A percentile compares a stretch with the other conserved stretches of the same genome.
Conservation (phyloP, 2,113 vertebrate genomes). For the zebrafish (Danio rerio) region GRCz12tu NC_133182.1:25813001-25813500, state of each 20-base stretch:
- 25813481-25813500: neutral
- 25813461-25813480: neutral
- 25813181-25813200: conserved; percentile 1
- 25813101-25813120: too few species aligned
- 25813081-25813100: too few species aligned
- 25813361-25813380: conserved; percentile 14
- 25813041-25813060: too few species aligned
- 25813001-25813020: too few species aligned
- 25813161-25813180: neutral
- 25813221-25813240: conserved; percentile 21
- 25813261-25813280: conserved; percentile 7
- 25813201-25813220: conserved; percentile 12
- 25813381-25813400: conserved; percentile 48
- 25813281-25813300: neutral
- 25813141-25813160: neutral
- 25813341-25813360: neutral
- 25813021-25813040: too few species aligned
- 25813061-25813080: too few species aligned
- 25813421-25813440: conserved; percentile 50
- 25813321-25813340: conserved; percentile 35
- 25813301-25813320: conserved; percentile 15
- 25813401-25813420: conserved; percentile 46
- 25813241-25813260: conserved; percentile 27
- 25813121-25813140: neutral
- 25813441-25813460: neutral